These are phyloP conservation scores for Leptosomus discolor DNA, from an alignment of 2,113 vertebrate species.

Conservation along the genomic window DNA sequence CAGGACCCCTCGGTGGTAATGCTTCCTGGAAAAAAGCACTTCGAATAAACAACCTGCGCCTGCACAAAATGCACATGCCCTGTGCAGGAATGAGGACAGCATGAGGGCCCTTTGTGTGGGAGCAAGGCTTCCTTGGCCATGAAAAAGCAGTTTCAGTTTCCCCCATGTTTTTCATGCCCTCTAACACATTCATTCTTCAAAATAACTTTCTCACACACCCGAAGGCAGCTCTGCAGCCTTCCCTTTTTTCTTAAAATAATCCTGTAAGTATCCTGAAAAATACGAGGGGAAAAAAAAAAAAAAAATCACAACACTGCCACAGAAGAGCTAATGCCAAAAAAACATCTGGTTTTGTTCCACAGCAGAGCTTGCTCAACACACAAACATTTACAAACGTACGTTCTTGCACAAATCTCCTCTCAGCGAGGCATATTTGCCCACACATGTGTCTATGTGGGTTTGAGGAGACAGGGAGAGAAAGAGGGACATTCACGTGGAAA, in stretches of 20 bases:
- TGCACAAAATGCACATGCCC: not conserved
- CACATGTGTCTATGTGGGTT: conserved; percentile 26
- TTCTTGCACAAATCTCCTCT: conserved; percentile 46
- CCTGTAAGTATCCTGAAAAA: conserved; percentile 29
- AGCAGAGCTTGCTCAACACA: conserved; percentile 52
- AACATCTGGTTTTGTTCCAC: conserved; percentile 72
- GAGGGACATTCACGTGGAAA: not conserved
- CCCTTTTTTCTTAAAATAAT: conserved; percentile 32
- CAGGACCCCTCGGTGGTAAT: not conserved
- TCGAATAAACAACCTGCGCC: not conserved
- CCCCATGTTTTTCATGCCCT: conserved; percentile 25
- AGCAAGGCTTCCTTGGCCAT: not conserved
- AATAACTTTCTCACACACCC: conserved; percentile 42
- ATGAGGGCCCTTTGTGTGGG: not conserved
- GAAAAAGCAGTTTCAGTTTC: not conserved
- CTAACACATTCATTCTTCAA: conserved; percentile 30
- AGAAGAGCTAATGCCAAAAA: conserved; percentile 46
- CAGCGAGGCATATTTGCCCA: conserved; percentile 39
- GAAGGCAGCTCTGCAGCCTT: conserved; percentile 32
- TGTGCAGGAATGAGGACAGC: not conserved
- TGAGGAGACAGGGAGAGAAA: not conserved
- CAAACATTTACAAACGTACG: conserved; percentile 64
- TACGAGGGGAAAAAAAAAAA: not conserved
- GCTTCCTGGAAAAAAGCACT: not conserved
- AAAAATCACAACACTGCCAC: not conserved